A percentile compares a stretch with the other conserved stretches of the same genome.
Conservation (phyloP, 2,888 invertebrate genomes). For the Keiferia lycopersicella region DNA sequence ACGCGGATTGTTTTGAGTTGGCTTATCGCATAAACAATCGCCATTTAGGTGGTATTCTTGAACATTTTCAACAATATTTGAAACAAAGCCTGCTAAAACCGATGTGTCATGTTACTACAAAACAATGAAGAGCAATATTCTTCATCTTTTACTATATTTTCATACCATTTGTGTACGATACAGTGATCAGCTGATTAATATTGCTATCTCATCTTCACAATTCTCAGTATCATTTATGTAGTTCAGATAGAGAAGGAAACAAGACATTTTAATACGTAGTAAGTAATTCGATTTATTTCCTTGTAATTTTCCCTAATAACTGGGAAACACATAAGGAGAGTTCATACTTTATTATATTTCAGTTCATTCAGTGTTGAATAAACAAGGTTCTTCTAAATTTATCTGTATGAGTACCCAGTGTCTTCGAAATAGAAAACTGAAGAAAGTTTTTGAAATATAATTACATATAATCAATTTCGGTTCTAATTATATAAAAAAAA, state of each 20-base stretch:
- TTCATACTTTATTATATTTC: not conserved
- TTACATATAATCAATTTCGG: not conserved
- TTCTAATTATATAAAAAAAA: not conserved
- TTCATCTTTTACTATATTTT: not conserved
- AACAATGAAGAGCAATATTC: slow-evolving; percentile 13
- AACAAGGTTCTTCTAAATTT: slow-evolving; percentile 2
- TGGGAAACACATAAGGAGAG: not conserved
- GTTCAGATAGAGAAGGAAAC: not conserved
- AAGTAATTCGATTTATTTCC: too few relatives aligned
- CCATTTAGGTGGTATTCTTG: not conserved
- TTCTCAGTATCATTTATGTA: not conserved
- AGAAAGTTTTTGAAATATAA: too few relatives aligned
- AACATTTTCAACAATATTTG: not conserved
- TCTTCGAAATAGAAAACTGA: not conserved
- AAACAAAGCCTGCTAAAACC: not conserved
- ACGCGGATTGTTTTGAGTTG: not conserved
- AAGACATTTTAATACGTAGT: not conserved
- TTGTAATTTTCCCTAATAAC: not conserved
- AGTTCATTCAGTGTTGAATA: not conserved
- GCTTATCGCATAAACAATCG: not conserved
- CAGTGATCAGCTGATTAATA: slow-evolving; percentile 17
- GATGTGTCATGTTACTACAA: slow-evolving; percentile 5
- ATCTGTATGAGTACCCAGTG: not conserved
- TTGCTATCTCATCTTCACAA: not conserved
- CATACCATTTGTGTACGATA: slow-evolving; percentile 5